A percentile compares a stretch with the other conserved stretches of the same genome.
Evolutionary conservation across 1,140 invertebrate species (phyloP).

Genomic region (Belonocnema kinseyi): DNA sequence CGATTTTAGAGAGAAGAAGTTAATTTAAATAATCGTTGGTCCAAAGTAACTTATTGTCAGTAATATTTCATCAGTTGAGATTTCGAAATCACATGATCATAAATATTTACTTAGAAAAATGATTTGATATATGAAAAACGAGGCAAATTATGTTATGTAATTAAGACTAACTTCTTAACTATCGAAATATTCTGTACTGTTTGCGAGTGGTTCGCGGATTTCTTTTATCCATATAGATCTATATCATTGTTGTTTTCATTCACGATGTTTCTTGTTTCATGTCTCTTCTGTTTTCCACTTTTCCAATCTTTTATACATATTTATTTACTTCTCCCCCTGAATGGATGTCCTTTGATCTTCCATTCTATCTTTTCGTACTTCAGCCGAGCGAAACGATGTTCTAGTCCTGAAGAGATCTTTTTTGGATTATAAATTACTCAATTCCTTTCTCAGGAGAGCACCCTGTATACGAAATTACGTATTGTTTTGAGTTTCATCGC

Average conservation of each 20-base stretch:
- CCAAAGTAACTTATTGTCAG: no score
- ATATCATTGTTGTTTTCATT: background rate
- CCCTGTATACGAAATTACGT: constrained; percentile 1
- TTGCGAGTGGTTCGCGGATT: background rate
- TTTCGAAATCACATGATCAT: no score
- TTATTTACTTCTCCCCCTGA: background rate
- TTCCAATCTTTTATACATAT: background rate
- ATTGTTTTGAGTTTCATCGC: background rate
- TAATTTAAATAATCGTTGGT: no score
- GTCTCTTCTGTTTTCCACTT: background rate
- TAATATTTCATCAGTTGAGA: no score
- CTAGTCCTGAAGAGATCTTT: background rate
- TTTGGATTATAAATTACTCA: constrained; percentile 12
- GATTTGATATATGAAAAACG: no score
- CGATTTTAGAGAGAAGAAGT: no score
- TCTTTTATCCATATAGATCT: background rate
- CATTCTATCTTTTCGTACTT: background rate
- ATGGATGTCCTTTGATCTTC: constrained; percentile 6
- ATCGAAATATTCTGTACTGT: background rate
- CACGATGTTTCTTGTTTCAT: background rate
- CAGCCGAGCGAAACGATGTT: background rate
- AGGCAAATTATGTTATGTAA: no score
- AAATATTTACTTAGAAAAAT: no score
- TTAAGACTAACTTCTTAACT: background rate
- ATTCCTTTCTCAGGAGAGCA: background rate